These are phyloP conservation scores for Geotrypetes seraphini DNA, from an alignment of 2,797 vertebrate species.

Conservation along the genomic window DNA sequence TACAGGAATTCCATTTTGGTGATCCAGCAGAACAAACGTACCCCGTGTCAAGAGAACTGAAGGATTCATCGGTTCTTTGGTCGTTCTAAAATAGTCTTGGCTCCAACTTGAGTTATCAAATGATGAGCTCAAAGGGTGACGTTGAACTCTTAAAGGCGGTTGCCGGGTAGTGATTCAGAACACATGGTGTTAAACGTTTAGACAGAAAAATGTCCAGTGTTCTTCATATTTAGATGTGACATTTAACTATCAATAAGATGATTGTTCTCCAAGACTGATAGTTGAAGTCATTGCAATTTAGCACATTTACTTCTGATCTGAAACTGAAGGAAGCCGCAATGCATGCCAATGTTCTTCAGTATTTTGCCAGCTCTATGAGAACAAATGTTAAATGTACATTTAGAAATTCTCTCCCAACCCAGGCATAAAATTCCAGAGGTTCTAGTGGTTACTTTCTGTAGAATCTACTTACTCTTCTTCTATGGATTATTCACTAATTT, in stretches of 20 bases:
- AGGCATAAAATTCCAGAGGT: neutral
- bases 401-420: neutral
- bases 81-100: too few species aligned
- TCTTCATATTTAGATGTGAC: conserved; percentile 49
- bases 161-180: conserved; percentile 24
- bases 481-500: conserved; percentile 39
- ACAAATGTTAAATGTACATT: conserved; percentile 9
- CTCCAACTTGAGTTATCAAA: too few species aligned
- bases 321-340: conserved; percentile 1
- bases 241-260: conserved; percentile 50
- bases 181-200: conserved; percentile 44
- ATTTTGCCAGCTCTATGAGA: neutral
- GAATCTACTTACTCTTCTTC: neutral
- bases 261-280: conserved; percentile 32
- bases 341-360: conserved; percentile 24
- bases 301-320: conserved; percentile 2
- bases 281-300: conserved; percentile 32
- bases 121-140: conserved; percentile 15
- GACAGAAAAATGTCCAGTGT: conserved; percentile 34
- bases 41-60: too few species aligned
- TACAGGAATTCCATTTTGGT: too few species aligned
- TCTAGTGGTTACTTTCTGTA: neutral
- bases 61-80: too few species aligned
- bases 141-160: conserved; percentile 24
- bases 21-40: too few species aligned